phyloP scores from a whole-genome alignment of 2,888 invertebrate genomes.

The Shargacucullia verbasci region DNA sequence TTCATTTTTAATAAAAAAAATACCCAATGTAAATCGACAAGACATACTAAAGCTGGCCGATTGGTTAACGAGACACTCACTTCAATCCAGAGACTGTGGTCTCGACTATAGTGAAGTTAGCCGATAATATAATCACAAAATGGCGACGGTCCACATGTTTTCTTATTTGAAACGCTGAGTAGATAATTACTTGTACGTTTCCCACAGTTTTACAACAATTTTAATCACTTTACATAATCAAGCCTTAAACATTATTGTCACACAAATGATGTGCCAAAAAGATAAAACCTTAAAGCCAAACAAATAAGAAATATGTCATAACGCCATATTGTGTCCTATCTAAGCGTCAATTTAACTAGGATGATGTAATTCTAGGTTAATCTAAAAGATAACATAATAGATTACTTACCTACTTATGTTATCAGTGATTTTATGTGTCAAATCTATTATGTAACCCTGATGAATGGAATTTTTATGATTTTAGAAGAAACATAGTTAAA shows the following conservation, averaged over 20 bases:
- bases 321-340: constrained; percentile 9
- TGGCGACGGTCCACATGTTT: too few species aligned
- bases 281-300: constrained; percentile 29
- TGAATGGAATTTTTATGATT: too few species aligned
- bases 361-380: constrained; percentile 67
- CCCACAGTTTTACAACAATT: too few species aligned
- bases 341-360: constrained; percentile 25
- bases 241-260: constrained; percentile 7
- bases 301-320: constrained; percentile 15
- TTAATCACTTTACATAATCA: constrained; percentile 22
- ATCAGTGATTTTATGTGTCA: constrained; percentile 28
- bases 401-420: constrained; percentile 29
- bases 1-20: too few species aligned
- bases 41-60: too few species aligned
- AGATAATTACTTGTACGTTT: too few species aligned
- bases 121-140: too few species aligned
- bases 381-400: constrained; percentile 57
- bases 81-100: background rate
- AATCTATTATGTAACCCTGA: constrained; percentile 4
- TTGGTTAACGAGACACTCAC: too few species aligned
- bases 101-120: too few species aligned
- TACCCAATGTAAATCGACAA: too few species aligned
- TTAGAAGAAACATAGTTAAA: too few species aligned
- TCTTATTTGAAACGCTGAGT: too few species aligned
- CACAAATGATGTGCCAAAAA: constrained; percentile 18